Percentiles rank a stretch among this genome's conserved stretches.
phyloP scores from a whole-genome alignment of 1,140 invertebrate genomes.

The Epicauta chinensis region DNA sequence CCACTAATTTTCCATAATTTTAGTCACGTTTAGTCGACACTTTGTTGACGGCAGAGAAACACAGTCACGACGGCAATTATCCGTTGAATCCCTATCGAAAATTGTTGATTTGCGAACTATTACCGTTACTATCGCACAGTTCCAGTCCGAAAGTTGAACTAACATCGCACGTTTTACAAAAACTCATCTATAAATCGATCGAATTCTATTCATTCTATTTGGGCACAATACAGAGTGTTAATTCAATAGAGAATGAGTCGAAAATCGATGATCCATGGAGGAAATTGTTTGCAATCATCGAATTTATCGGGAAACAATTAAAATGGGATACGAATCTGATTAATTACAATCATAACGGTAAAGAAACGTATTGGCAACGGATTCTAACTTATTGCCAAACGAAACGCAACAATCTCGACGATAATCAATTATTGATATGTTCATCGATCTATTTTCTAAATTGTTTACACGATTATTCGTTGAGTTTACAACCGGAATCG shows the following conservation, averaged over 20 bases:
- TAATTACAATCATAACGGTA: constrained; percentile 44
- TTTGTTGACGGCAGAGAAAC: constrained; percentile 67
- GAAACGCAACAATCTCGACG: constrained; percentile 38
- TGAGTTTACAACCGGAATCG: constrained; percentile 41
- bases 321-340: constrained; percentile 66
- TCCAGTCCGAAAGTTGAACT: constrained; percentile 49
- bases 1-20: constrained; percentile 29
- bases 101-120: constrained; percentile 65
- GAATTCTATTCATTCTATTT: constrained; percentile 49
- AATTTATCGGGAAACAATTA: constrained; percentile 66
- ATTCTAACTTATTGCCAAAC: constrained; percentile 43
- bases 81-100: constrained; percentile 68
- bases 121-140: constrained; percentile 59
- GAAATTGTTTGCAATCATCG: constrained; percentile 67
- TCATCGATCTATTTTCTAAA: constrained; percentile 62
- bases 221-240: constrained; percentile 34
- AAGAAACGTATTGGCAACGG: constrained; percentile 67
- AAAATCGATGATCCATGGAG: constrained; percentile 73
- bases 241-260: constrained; percentile 48
- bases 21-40: constrained; percentile 65
- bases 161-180: constrained; percentile 58
- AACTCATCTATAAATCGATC: constrained; percentile 54
- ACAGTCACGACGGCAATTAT: constrained; percentile 51
- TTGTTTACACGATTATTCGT: constrained; percentile 61
- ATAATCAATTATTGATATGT: constrained; percentile 59